Base-by-base conservation (phyloP, 2,888 invertebrate species). In the Folsomia manolachei region DNA sequence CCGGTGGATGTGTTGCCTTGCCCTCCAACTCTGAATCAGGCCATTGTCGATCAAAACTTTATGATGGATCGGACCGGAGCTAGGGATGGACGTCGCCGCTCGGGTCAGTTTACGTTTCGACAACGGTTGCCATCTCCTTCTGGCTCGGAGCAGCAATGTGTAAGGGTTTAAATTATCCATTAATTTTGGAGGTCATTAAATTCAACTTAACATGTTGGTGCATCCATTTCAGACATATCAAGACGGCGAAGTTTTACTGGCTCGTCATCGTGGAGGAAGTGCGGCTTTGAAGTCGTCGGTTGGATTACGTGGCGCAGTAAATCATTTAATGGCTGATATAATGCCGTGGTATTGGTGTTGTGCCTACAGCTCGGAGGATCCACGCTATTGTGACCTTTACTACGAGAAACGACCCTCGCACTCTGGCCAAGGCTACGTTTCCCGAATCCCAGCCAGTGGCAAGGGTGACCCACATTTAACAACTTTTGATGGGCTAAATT, bases 331-430 rank as follows among this genome's bases (percentile, higher is more conserved):
- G 21, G 11, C 7, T 19, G 56, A 56, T 19, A 53, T 67, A 0
- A 1, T 21, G 1, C 67, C 67, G 1, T 67, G 67, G 67, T 0
- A 53, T 18, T 25, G 1, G 1, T 67, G 67, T n/a, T 67, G 67
- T 18, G 27, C 23, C 11, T 24, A 1, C 1, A 53, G 56, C n/a
- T 4, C 56, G 25, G 25, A 67, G 1, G 7, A n/a, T 4, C 9
- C 1, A 24, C 0, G 18, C 0, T 25, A 1, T 0, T 67, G 67
- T 19, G 11, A n/a, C 23, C 52, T 24, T 1, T 67, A 67, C 25
- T 67, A 24, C 9, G 67, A 52, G n/a, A 67, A 67, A 19, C 21
- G 67, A 52, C 67, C 67, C 23, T 67, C 67, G 4, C 53, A 67
- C 23, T 24, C 52, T 14, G 67, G 67, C n/a, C n/a, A 19, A 23